Percentiles rank a stretch among this genome's conserved stretches.
Evolutionary conservation across 2,888 invertebrate species (phyloP).

Genomic region (Blastobasis adustella): DNA sequence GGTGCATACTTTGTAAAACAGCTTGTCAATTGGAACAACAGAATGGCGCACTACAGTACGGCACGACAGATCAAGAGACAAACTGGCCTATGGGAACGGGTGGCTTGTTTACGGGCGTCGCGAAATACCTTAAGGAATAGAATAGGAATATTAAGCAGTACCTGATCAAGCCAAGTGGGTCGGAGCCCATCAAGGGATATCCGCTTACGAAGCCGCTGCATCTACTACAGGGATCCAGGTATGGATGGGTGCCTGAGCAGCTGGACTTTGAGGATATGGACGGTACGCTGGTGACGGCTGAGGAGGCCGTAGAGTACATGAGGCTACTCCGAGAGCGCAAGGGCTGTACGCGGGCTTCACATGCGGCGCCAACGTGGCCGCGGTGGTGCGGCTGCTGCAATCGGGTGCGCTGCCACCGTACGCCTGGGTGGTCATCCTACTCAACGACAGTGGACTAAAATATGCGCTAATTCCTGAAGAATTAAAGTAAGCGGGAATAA

Average conservation of each 20-base stretch:
- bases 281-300: constrained; percentile 55
- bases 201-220: constrained; percentile 59
- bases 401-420: constrained; percentile 51
- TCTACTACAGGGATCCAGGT: constrained; percentile 61
- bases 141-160: constrained; percentile 46
- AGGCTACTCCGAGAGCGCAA: constrained; percentile 51
- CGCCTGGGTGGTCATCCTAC: constrained; percentile 57
- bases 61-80: constrained; percentile 67
- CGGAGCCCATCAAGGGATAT: constrained; percentile 56
- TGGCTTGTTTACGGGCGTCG: constrained; percentile 54
- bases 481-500: no score
- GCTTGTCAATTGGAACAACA: constrained; percentile 49
- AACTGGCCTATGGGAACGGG: constrained; percentile 60
- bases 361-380: constrained; percentile 62
- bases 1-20: constrained; percentile 60
- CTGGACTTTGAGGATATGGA: constrained; percentile 56
- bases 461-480: constrained; percentile 53
- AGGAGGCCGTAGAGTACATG: constrained; percentile 50
- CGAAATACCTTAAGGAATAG: constrained; percentile 55
- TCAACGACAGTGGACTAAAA: constrained; percentile 58
- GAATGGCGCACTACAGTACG: constrained; percentile 49
- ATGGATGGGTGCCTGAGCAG: constrained; percentile 54
- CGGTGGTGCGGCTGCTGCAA: constrained; percentile 51
- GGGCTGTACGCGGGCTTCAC: constrained; percentile 64
- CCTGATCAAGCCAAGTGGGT: constrained; percentile 58